Conservation (phyloP, 1,140 invertebrate genomes). For the Thaumetopoea pityocampa region DNA sequence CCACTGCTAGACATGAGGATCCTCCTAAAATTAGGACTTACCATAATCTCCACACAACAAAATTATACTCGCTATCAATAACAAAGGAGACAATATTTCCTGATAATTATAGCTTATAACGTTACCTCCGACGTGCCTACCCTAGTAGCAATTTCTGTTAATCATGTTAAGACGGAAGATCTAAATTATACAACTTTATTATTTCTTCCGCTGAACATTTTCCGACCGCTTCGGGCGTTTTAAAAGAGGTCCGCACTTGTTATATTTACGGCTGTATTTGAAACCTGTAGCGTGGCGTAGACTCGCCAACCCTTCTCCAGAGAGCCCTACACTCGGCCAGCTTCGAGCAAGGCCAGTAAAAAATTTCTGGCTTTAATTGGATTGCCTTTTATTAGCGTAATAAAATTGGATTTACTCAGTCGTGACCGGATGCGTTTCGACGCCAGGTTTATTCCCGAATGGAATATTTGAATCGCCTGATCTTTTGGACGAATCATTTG, state of each 20-base stretch:
- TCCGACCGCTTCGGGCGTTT: not conserved
- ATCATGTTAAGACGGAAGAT: conserved; percentile 14
- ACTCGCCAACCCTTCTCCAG: conserved; percentile 28
- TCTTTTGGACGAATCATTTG: conserved; percentile 21
- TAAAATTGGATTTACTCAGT: conserved; percentile 63
- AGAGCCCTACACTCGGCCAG: conserved; percentile 31
- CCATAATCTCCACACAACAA: too few species aligned
- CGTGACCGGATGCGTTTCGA: conserved; percentile 40
- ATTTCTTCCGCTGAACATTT: conserved; percentile 8
- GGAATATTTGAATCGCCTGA: conserved; percentile 26
- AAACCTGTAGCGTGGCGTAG: conserved; percentile 22
- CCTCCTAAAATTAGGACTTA: too few species aligned
- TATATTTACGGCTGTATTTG: conserved; percentile 27
- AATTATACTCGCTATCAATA: too few species aligned
- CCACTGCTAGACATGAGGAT: too few species aligned
- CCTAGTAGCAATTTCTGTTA: too few species aligned
- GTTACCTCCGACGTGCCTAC: too few species aligned
- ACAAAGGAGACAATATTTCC: too few species aligned
- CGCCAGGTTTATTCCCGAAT: conserved; percentile 35
- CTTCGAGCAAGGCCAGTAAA: conserved; percentile 40
- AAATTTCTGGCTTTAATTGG: conserved; percentile 64
- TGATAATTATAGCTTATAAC: too few species aligned
- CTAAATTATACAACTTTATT: conserved; percentile 18
- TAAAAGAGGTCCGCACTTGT: conserved; percentile 18
- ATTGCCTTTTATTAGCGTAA: conserved; percentile 69